These are phyloP conservation scores for Falco peregrinus DNA, from an alignment of 2,797 vertebrate species.

Conservation along the genomic window DNA sequence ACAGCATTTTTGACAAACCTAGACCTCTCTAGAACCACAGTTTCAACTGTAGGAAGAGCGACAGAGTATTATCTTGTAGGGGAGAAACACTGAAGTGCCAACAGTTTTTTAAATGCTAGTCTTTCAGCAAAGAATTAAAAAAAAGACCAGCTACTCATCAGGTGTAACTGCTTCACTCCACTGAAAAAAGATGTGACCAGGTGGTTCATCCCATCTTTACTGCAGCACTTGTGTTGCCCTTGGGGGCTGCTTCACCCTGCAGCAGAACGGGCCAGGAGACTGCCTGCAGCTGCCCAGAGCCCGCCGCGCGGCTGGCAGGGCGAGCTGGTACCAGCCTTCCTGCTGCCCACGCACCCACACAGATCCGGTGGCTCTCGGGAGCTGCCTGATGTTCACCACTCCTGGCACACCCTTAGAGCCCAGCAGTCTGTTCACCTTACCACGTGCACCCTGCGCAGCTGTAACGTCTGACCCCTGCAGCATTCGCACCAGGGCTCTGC, in stretches of 20 bases:
- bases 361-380: rapidly evolving
- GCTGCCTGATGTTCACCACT: neutral
- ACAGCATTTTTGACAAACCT: neutral
- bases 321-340: neutral
- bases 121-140: neutral
- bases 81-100: neutral
- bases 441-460: rapidly evolving
- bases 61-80: neutral
- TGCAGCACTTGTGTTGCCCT: neutral
- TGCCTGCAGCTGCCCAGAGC: neutral
- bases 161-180: neutral
- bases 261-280: neutral
- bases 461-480: neutral
- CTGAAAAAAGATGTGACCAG: neutral
- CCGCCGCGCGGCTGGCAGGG: neutral
- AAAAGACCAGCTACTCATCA: neutral
- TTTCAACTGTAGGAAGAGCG: neutral
- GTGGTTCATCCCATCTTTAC: neutral
- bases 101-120: neutral
- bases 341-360: neutral
- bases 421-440: neutral
- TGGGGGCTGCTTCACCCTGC: neutral
- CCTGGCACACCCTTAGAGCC: neutral
- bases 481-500: neutral
- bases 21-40: neutral